A percentile compares a stretch with the other conserved stretches of the same genome.
Conservation (phyloP, 2,888 invertebrate genomes). For the Epinotia bilunana region DNA sequence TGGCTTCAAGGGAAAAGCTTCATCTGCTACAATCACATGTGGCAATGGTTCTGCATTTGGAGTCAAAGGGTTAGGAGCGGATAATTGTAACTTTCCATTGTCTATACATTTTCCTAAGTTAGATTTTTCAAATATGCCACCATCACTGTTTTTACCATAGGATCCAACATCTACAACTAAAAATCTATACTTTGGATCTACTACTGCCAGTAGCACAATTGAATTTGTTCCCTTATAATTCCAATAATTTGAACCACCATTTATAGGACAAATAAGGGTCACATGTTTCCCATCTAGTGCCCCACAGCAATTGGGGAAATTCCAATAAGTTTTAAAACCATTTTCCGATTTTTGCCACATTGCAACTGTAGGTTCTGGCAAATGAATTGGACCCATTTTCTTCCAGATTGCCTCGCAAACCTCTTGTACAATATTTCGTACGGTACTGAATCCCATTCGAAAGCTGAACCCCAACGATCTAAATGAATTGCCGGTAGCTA, state of each 20-base stretch:
- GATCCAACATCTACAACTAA: slow-evolving; percentile 45
- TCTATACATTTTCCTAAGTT: slow-evolving; percentile 21
- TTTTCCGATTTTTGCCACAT: slow-evolving; percentile 41
- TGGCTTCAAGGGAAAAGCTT: slow-evolving; percentile 39
- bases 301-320: slow-evolving; percentile 47
- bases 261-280: slow-evolving; percentile 46
- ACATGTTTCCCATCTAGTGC: slow-evolving; percentile 48
- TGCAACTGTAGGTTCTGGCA: slow-evolving; percentile 36
- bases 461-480: slow-evolving; percentile 33
- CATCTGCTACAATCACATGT: slow-evolving; percentile 38
- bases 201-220: slow-evolving; percentile 48
- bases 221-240: slow-evolving; percentile 48
- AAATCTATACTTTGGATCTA: slow-evolving; percentile 47
- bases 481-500: slow-evolving; percentile 34
- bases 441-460: slow-evolving; percentile 41
- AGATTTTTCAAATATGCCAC: slow-evolving; percentile 38
- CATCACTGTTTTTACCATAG: slow-evolving; percentile 47
- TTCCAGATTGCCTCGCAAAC: slow-evolving; percentile 40
- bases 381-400: no score
- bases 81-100: slow-evolving; percentile 26
- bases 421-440: slow-evolving; percentile 36
- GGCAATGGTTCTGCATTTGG: slow-evolving; percentile 23
- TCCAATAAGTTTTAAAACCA: slow-evolving; percentile 44
- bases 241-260: slow-evolving; percentile 47
- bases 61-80: slow-evolving; percentile 23